Conservation (phyloP, 1,140 invertebrate genomes). For the Procambarus clarkii region DNA sequence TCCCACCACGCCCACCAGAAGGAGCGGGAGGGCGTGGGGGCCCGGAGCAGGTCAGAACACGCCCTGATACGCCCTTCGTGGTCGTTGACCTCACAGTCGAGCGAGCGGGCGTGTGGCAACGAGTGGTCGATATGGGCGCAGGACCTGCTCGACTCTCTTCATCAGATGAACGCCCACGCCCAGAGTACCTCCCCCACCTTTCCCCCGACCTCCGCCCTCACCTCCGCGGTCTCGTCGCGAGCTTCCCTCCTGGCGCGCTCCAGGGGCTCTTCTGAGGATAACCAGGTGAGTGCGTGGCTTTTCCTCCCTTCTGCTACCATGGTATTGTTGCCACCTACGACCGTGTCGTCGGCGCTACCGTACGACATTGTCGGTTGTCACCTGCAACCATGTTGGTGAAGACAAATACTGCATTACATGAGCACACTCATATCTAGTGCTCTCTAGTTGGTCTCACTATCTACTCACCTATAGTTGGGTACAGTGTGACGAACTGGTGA, state of each 20-base stretch:
- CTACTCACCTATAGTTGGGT: no score
- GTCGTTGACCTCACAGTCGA: background rate
- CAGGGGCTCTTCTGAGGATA: constrained; percentile 36
- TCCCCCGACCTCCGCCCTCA: background rate
- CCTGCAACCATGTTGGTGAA: no score
- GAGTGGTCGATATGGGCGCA: constrained; percentile 63
- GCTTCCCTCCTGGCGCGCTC: constrained; percentile 17
- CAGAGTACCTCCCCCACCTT: constrained; percentile 8
- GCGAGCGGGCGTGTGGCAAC: background rate
- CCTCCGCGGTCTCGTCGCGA: background rate
- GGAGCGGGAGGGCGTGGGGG: constrained; percentile 17
- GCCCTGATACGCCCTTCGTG: constrained; percentile 44
- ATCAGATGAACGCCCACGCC: constrained; percentile 55
- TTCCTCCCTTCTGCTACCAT: no score
- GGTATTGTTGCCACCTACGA: no score
- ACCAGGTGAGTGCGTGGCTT: constrained; percentile 34
- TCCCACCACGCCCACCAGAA: background rate
- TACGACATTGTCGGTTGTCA: no score
- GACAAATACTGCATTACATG: no score
- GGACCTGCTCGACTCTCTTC: constrained; percentile 60
- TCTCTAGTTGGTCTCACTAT: no score
- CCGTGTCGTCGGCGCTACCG: no score
- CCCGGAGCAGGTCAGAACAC: constrained; percentile 38
- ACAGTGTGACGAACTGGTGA: no score
- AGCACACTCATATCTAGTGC: no score